Base-by-base conservation (phyloP, 2,797 vertebrate genomes). In the Syngnathus rostellatus region DNA sequence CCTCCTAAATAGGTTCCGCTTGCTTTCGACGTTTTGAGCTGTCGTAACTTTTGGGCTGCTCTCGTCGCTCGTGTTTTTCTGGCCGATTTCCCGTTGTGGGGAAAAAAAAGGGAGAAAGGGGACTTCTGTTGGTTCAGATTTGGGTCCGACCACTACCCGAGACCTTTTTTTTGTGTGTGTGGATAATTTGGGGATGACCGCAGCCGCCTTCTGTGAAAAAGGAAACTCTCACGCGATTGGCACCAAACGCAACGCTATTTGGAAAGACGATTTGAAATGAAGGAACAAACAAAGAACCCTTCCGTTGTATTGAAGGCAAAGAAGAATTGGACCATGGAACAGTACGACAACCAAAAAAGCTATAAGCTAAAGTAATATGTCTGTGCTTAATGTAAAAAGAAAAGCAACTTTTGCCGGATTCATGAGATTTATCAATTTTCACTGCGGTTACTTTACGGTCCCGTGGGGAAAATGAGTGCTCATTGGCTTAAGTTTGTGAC, bases 201-300 rank as follows among this genome's bases (percentile, higher is more conserved):
- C 73, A 78, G 79, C 78, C 75, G 80, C 81, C 75, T 83, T 63
- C 70, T 40, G 67, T 72, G 65, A 59, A 77, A 75, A 79, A 75
- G 64, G 77, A 72, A 72, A 62, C 38, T 41, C 37, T 41, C 72
- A 75, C 51, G 61, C 57, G 39, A 65, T 58, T 62, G 70, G 39
- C 40, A 51, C 9, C 19, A 2, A 53, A 23, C 58, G 67, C 45
- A 16, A 6, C 78, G 66, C 67, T 67, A 74, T 70, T 71, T 17
- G 62, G 37, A 68, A 62, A 62, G 70, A 63, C 75, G 82, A 77
- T 70, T 70, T 16, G 62, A 62, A 62, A 62, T 45, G 60, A 62
- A 62, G 60, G 39, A 25, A 62, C 89, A 92, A 90, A 79, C 89
- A 92, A 90, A 79, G 81, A 80, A 74, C 77, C 77, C 74, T 72